Percentiles rank a stretch among this genome's conserved stretches.
These are phyloP conservation scores for Lottia gigantea DNA, from an alignment of 2,888 invertebrate species.

Conservation along the genomic window DNA sequence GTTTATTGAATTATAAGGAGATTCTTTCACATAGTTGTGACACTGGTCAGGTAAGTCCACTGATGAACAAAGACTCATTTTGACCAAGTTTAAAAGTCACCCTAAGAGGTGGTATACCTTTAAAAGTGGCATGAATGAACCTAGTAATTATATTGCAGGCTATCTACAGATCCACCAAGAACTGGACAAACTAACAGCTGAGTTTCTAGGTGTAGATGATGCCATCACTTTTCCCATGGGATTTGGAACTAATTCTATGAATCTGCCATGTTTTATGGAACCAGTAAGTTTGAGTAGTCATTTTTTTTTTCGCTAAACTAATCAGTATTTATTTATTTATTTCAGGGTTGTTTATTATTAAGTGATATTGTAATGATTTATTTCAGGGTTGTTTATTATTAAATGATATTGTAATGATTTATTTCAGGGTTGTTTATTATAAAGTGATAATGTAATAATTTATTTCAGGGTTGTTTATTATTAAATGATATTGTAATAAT, in stretches of 20 bases:
- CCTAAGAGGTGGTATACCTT: no score
- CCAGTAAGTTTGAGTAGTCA: slow-evolving; percentile 68
- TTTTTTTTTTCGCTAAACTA: no score
- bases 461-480: slow-evolving; percentile 80
- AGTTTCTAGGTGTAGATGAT: slow-evolving; percentile 91
- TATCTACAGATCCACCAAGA: slow-evolving; percentile 76
- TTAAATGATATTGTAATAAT: no score
- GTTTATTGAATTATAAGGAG: no score
- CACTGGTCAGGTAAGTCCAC: no score
- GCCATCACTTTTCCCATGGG: slow-evolving; percentile 98
- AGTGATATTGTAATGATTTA: background rate
- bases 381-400: slow-evolving; percentile 83
- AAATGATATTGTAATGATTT: slow-evolving; percentile 75
- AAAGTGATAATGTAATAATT: slow-evolving; percentile 77
- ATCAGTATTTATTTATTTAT: no score
- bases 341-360: no score
- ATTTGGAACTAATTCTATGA: slow-evolving; percentile 96
- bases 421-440: slow-evolving; percentile 80
- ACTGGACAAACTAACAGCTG: slow-evolving; percentile 85
- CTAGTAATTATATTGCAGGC: slow-evolving; percentile 47
- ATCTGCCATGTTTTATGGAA: slow-evolving; percentile 86
- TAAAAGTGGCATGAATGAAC: no score
- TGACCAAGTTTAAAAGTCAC: no score
- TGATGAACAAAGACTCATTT: no score
- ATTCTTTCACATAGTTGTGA: no score